A percentile compares a stretch with the other conserved stretches of the same genome.
Conservation (phyloP, 2,113 vertebrate species). For the Calyptommatus sinebrachiatus region DNA sequence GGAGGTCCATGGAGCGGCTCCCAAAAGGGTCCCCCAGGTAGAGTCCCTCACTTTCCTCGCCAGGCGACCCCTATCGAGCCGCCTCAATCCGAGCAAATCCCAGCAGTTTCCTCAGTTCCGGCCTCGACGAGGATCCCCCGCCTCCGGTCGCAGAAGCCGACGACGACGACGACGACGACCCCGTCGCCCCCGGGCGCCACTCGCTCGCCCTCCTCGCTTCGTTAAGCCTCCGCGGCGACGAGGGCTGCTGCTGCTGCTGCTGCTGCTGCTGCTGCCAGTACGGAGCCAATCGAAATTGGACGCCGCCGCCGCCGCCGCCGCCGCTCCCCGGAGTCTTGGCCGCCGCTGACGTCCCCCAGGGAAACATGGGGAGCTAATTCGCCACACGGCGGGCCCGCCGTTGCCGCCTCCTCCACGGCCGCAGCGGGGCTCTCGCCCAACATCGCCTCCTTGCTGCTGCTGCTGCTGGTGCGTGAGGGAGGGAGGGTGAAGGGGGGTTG, state of each 20-base stretch:
- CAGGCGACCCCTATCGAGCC: background rate
- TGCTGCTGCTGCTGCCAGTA: background rate
- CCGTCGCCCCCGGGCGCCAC: background rate
- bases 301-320: background rate
- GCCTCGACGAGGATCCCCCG: background rate
- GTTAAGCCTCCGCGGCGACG: background rate
- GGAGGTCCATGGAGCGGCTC: too few relatives aligned
- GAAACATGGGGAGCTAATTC: background rate
- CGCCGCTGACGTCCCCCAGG: background rate
- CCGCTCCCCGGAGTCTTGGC: background rate
- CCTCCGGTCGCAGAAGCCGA: background rate
- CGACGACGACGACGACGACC: background rate
- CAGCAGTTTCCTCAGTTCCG: slow-evolving; percentile 27
- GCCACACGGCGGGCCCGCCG: background rate
- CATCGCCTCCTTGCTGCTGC: background rate
- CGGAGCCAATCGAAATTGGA: background rate
- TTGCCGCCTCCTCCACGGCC: too few relatives aligned
- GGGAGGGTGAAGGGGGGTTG: background rate
- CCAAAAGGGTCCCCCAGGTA: background rate
- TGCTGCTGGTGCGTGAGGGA: background rate
- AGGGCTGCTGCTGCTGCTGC: background rate
- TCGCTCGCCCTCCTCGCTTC: background rate
- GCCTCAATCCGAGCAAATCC: slow-evolving; percentile 13
- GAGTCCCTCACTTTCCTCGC: background rate
- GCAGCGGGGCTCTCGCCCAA: background rate